These are phyloP conservation scores for Cryptomyrus ogoouensis DNA, from an alignment of 2,113 vertebrate species.

Conservation along the genomic window DNA sequence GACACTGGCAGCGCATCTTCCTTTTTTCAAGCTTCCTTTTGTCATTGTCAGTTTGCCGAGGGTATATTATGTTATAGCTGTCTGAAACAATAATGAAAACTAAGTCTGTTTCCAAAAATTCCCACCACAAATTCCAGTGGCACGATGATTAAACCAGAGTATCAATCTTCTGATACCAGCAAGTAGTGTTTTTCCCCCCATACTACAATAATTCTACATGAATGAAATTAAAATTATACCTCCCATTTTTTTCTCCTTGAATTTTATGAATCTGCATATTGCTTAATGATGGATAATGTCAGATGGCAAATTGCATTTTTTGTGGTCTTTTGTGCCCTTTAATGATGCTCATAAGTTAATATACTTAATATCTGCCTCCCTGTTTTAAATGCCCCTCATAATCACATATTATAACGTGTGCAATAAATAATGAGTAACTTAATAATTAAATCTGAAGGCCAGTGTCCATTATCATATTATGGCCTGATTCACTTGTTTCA, in stretches of 20 bases:
- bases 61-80: neutral
- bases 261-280: neutral
- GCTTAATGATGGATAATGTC: neutral
- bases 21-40: neutral
- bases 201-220: neutral
- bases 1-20: neutral
- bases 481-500: neutral
- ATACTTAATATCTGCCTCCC: neutral
- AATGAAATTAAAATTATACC: neutral
- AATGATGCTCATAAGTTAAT: neutral
- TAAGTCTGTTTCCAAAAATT: neutral
- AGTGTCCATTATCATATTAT: neutral
- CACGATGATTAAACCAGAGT: neutral
- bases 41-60: neutral
- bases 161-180: neutral
- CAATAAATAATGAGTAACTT: slow-evolving; percentile 1
- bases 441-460: neutral
- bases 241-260: neutral
- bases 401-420: neutral
- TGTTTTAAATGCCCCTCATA: neutral
- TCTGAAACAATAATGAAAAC: neutral
- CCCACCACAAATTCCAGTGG: neutral
- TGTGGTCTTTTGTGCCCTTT: neutral
- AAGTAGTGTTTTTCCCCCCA: neutral
- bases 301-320: neutral